Evolutionary conservation across 2,888 invertebrate genomes (phyloP).

Genomic region (Brachynemurus nebulosus): DNA sequence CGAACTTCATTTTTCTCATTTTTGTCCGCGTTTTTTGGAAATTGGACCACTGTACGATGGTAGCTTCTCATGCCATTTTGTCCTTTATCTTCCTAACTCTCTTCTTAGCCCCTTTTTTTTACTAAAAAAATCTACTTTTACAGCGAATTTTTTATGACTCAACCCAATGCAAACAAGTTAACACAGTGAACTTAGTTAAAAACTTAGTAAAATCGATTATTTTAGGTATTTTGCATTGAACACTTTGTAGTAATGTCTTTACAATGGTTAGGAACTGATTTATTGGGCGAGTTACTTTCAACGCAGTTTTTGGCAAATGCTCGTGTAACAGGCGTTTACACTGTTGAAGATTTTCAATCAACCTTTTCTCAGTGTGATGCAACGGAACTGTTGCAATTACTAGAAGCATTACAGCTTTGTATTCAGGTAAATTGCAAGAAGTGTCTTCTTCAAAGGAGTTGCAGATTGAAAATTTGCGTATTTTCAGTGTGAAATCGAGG

Average conservation of each 20-base stretch:
- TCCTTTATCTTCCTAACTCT: no score
- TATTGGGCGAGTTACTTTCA: conserved; percentile 51
- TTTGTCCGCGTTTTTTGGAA: no score
- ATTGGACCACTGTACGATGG: no score
- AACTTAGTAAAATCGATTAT: conserved; percentile 1
- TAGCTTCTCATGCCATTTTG: no score
- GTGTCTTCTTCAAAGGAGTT: neutral
- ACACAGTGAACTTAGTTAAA: neutral
- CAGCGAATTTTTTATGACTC: neutral
- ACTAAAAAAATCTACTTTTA: neutral
- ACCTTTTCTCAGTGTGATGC: conserved; percentile 57
- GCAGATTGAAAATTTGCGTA: neutral
- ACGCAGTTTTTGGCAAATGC: conserved; percentile 37
- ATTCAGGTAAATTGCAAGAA: conserved; percentile 33
- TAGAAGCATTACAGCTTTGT: conserved; percentile 58
- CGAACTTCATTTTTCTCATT: no score
- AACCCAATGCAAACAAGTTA: neutral
- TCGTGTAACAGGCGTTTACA: conserved; percentile 53
- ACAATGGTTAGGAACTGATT: conserved; percentile 50
- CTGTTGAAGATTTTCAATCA: conserved; percentile 57
- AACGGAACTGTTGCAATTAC: conserved; percentile 46
- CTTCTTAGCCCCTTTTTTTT: no score
- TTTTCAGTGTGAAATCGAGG: conserved; percentile 51
- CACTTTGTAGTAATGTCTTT: conserved; percentile 52
- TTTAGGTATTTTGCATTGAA: conserved; percentile 29